Evolutionary conservation across 2,888 invertebrate species (phyloP).

Genomic region (Diabrotica balteata): DNA sequence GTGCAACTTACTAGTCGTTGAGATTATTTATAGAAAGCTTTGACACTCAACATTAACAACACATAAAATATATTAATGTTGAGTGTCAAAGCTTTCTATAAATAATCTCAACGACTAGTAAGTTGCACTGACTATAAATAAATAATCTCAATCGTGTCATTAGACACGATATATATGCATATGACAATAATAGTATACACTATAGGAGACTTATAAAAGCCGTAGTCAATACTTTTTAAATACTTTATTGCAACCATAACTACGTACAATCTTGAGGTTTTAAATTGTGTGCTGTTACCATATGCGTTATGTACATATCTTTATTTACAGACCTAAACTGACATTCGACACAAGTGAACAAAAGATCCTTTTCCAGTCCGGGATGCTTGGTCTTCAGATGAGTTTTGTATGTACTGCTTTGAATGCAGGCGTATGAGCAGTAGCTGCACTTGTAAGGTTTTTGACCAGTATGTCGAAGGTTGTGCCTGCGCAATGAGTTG

Average conservation of each 20-base stretch:
- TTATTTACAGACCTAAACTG: constrained; percentile 71
- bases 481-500: constrained; percentile 81
- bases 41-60: too few species aligned
- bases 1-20: too few species aligned
- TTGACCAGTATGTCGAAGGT: constrained; percentile 76
- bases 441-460: constrained; percentile 80
- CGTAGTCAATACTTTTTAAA: too few species aligned
- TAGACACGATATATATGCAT: too few species aligned
- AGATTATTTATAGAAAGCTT: too few species aligned
- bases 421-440: constrained; percentile 82
- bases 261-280: constrained; percentile 51
- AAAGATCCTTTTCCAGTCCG: constrained; percentile 67
- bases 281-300: constrained; percentile 63
- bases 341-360: constrained; percentile 70
- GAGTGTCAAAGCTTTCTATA: too few species aligned
- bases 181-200: not conserved
- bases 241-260: too few species aligned
- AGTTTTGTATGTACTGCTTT: constrained; percentile 78
- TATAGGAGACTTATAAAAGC: too few species aligned
- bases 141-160: too few species aligned
- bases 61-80: too few species aligned
- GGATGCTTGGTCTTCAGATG: constrained; percentile 84
- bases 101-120: too few species aligned
- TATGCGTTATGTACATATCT: constrained; percentile 67
- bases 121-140: too few species aligned